Evolutionary conservation across 2,113 vertebrate species (phyloP), one percentile per base, ranked within the genome.

Genomic region (Candoia aspera): DNA sequence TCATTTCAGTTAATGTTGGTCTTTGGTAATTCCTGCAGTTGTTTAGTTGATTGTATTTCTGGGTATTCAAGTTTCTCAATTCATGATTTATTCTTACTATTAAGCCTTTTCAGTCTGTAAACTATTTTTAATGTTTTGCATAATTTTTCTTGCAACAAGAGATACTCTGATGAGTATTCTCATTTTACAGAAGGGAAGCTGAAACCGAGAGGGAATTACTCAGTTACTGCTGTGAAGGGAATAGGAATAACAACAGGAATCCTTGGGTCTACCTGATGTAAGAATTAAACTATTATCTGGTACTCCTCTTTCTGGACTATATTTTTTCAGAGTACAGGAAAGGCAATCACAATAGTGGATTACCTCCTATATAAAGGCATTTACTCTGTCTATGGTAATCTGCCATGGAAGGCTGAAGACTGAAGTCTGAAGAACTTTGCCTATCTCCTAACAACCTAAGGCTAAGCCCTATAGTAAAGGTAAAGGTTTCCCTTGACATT

Each of bases 401-500:
- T 84, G 37, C 8, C 54, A 23, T 79, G 11, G 15, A 8, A 49
- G 15, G 58, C 21, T 19, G 8, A 88, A 84, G 11, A 33, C 4
- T 49, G 21, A 88, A 84, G 11, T 24, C 4, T 49, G 21, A 15
- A 62, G 8, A 84, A 64, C 8, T 13, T 60, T 55, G 9, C 11
- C 33, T 88, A 17, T 11, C 54, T 84, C 9, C 29, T 26, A 57
- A 84, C 33, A 79, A 37, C 6, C n/a, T 79, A 79, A 79, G 33
- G 19, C 33, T 79, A 21, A 1, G 1, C 33, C 15, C n/a, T 15
- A 0, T n/a, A n/a, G n/a, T n/a, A n/a, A n/a, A n/a, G n/a, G n/a
- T n/a, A n/a, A n/a, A n/a, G n/a, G n/a, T n/a, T n/a, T n/a, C n/a
- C n/a, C n/a, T n/a, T n/a, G n/a, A n/a, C n/a, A n/a, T n/a, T n/a